Evolutionary conservation across 2,888 invertebrate genomes (phyloP).

Genomic region (Caradrina clavipalpis): DNA sequence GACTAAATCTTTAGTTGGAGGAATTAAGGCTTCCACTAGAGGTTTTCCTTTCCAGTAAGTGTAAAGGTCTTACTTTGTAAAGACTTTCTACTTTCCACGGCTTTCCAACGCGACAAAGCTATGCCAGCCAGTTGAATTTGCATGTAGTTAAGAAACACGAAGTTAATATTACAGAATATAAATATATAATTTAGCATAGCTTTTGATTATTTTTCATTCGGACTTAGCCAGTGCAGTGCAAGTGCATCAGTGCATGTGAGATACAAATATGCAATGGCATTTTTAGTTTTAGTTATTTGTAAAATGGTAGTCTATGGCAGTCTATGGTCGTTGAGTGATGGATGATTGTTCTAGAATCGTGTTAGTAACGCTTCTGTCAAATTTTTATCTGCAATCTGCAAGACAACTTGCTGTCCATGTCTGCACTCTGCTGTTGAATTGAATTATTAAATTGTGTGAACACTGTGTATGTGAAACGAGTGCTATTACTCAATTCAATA

Average conservation of each 20-base stretch:
- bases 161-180: no score
- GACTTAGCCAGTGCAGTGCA: no score
- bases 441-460: slow-evolving; percentile 60
- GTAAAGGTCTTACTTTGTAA: no score
- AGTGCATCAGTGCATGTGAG: not conserved
- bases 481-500: slow-evolving; percentile 41
- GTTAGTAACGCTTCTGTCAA: slow-evolving; percentile 62
- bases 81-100: no score
- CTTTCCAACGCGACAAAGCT: no score
- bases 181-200: no score
- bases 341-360: slow-evolving; percentile 83
- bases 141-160: no score
- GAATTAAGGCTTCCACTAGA: no score
- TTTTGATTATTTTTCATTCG: no score
- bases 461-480: slow-evolving; percentile 62
- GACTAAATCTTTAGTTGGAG: slow-evolving; percentile 3
- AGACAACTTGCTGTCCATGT: slow-evolving; percentile 45
- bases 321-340: slow-evolving; percentile 60
- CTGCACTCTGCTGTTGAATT: slow-evolving; percentile 27
- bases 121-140: no score
- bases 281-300: slow-evolving; percentile 14
- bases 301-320: not conserved
- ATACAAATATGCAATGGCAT: no score
- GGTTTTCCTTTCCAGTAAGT: no score
- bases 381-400: slow-evolving; percentile 69